Evolutionary conservation across 2,797 vertebrate species (phyloP).

Genomic region (Ctenosaura bakeri): DNA sequence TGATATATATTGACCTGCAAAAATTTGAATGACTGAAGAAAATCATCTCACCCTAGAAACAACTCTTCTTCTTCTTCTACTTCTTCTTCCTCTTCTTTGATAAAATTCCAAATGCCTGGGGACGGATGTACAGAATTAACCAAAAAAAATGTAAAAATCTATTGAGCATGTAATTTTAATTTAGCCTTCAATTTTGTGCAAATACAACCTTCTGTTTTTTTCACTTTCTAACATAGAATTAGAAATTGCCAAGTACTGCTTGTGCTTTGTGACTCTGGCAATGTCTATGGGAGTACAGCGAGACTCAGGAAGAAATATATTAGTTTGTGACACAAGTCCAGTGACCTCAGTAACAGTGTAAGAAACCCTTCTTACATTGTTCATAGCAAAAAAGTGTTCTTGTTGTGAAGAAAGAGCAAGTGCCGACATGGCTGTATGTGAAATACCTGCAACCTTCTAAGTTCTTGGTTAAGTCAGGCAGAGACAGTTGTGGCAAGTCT

Average conservation of each 20-base stretch:
- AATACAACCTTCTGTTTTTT: background rate
- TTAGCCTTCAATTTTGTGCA: background rate
- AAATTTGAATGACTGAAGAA: background rate
- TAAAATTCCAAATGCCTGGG: too few relatives aligned
- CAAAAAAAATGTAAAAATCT: background rate
- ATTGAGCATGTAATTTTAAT: background rate
- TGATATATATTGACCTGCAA: background rate
- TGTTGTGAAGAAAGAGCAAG: background rate
- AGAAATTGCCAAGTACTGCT: background rate
- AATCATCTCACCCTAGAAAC: too few relatives aligned
- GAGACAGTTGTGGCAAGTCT: conserved; percentile 8
- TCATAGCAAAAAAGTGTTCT: background rate
- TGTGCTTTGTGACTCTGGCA: background rate
- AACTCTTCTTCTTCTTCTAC: too few relatives aligned
- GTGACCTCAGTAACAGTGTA: background rate
- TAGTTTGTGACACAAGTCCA: background rate
- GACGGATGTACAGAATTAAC: background rate
- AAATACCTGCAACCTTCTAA: background rate
- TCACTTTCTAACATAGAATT: background rate
- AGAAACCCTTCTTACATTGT: background rate
- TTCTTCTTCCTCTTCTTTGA: background rate
- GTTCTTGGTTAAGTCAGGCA: background rate
- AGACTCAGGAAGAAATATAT: background rate
- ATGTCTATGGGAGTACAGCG: background rate
- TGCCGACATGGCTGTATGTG: background rate